Percentiles rank a stretch among this genome's conserved stretches.
phyloP scores from a whole-genome alignment of 2,113 vertebrate genomes.

The Caracal caracal region DNA sequence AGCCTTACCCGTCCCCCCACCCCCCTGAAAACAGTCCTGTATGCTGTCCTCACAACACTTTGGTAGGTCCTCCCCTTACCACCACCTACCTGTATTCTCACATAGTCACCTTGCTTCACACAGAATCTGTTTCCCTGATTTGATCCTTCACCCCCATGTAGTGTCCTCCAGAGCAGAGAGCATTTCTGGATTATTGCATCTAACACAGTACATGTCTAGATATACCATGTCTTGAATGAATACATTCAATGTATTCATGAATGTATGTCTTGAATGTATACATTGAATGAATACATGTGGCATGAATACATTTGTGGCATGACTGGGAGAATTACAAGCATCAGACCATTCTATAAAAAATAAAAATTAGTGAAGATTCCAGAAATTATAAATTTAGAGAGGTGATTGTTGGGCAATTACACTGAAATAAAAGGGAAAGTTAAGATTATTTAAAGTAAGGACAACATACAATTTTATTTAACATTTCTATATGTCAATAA shows the following conservation, averaged over 20 bases:
- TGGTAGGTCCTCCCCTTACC: neutral
- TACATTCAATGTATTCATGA: too few relatives aligned
- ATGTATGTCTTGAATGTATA: too few relatives aligned
- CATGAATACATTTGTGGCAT: neutral
- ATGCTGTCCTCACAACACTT: too few relatives aligned
- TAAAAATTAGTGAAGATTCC: neutral
- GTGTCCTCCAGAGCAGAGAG: neutral
- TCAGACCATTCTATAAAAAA: neutral
- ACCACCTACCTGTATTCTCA: accelerated
- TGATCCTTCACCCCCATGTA: neutral
- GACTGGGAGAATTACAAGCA: neutral
- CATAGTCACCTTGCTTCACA: neutral
- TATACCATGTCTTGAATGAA: neutral
- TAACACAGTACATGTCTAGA: too few relatives aligned
- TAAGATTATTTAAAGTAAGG: neutral
- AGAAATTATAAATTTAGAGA: neutral
- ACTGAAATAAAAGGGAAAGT: neutral
- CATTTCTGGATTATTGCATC: neutral
- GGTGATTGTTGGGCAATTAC: neutral
- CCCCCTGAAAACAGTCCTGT: neutral
- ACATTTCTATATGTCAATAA: neutral
- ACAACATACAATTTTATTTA: neutral
- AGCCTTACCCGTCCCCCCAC: too few relatives aligned
- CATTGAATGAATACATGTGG: too few relatives aligned
- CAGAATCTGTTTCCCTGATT: neutral